Evolutionary conservation across 2,888 invertebrate species (phyloP).

Genomic region (Mylabris sibirica): DNA sequence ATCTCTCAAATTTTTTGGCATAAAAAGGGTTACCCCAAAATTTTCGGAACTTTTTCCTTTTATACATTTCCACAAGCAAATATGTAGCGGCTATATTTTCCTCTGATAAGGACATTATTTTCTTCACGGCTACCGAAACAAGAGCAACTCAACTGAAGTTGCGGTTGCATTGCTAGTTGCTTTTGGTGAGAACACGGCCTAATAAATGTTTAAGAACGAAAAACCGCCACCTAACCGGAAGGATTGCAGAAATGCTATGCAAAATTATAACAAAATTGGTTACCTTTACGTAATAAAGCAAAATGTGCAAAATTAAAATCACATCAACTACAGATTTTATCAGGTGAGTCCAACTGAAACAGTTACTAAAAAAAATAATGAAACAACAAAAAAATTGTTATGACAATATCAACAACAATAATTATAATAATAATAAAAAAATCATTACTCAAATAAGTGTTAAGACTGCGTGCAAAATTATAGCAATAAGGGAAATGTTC

Average conservation of each 20-base stretch:
- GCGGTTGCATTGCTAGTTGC: too few species aligned
- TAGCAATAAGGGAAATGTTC: neutral
- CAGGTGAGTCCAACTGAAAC: slow-evolving; percentile 60
- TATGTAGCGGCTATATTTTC: too few species aligned
- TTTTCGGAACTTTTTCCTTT: too few species aligned
- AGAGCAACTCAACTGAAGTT: too few species aligned
- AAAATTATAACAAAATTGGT: slow-evolving; percentile 46
- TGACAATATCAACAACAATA: slow-evolving; percentile 25
- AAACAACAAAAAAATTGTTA: slow-evolving; percentile 43
- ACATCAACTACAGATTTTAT: slow-evolving; percentile 56
- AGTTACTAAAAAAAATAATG: slow-evolving; percentile 46
- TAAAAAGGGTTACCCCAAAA: too few species aligned
- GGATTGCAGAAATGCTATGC: slow-evolving; percentile 35
- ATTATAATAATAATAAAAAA: neutral
- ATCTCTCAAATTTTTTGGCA: too few species aligned
- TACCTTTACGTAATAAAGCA: slow-evolving; percentile 52
- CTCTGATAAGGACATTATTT: too few species aligned
- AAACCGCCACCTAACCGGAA: slow-evolving; percentile 5
- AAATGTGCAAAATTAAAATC: slow-evolving; percentile 52
- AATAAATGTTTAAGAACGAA: neutral
- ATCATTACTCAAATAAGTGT: neutral
- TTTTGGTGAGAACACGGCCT: too few species aligned
- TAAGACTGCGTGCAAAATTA: slow-evolving; percentile 19
- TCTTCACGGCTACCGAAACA: too few species aligned
- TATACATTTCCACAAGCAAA: too few species aligned